Evolutionary conservation across 2,888 invertebrate genomes (phyloP), one percentile per base, ranked within the genome.

Genomic region (Deilephila porcellus): DNA sequence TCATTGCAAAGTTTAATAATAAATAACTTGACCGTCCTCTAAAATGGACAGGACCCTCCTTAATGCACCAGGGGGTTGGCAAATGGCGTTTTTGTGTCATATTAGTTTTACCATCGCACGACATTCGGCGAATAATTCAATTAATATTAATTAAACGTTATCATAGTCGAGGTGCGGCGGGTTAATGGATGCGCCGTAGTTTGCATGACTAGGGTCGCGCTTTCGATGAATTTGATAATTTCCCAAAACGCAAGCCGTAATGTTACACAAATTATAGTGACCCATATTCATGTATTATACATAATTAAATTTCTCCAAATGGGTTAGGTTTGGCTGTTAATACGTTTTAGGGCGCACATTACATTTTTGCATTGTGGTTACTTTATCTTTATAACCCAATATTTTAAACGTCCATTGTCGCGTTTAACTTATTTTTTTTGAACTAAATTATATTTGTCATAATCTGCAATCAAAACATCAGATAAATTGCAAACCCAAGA

Each of bases 101-200:
- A 67, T 67, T 67, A 67, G 56, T 56, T 56, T 56, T 56, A 56
- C 56, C 56, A 56, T 7, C n/a, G 56, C 25, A 67, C 45, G 52
- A 20, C 45, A 45, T 67, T 67, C 45, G 25, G 52, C 17, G 52
- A 52, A 67, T 25, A 67, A 67, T 67, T 52, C 67, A 67, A 67
- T 67, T 67, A 67, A 67, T 67, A 52, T 52, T 67, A 67, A 67
- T 67, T 67, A 67, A 56, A 67, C 17, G 20, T 67, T 67, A 67
- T 52, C 67, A 52, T 64, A 37, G 25, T n/a, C 5, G n/a, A 25
- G 67, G 67, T 52, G 67, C 52, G 67, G 52, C 45, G 64, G 25
- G 52, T 64, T 52, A 67, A 67, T 67, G 67, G 67, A 67, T 25
- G 67, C 67, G 45, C 67, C 67, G 11, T 45, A 25, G 67, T 20